These are phyloP conservation scores for Seira ritae DNA, from an alignment of 2,888 invertebrate species.

Conservation along the genomic window DNA sequence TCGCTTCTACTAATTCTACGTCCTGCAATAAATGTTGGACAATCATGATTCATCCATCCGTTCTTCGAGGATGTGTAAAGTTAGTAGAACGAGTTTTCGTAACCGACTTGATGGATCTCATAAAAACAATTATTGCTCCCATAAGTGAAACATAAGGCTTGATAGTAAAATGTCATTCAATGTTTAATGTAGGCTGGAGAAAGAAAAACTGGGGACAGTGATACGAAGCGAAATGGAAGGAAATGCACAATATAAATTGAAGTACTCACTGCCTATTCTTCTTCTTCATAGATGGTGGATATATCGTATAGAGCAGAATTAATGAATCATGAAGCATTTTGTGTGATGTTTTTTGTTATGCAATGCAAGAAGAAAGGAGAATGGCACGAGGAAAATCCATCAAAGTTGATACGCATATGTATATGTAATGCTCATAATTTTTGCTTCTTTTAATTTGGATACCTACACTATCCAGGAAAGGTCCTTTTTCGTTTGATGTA, in stretches of 20 bases:
- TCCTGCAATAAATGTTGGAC: not conserved
- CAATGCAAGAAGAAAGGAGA: not conserved
- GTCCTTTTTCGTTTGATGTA: too few relatives aligned
- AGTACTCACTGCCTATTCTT: not conserved
- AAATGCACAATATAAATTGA: not conserved
- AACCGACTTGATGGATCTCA: not conserved
- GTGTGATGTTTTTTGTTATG: not conserved
- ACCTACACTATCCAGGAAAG: too few relatives aligned
- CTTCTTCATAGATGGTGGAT: not conserved
- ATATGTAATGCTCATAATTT: not conserved
- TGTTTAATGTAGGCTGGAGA: not conserved
- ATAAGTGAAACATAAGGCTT: not conserved
- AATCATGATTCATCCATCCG: not conserved
- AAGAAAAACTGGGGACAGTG: not conserved
- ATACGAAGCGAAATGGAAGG: not conserved
- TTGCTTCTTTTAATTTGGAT: too few relatives aligned
- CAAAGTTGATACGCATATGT: not conserved
- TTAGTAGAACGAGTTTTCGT: not conserved
- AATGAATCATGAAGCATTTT: constrained; percentile 6
- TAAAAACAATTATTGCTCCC: not conserved
- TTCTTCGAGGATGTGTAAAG: not conserved
- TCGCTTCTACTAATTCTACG: not conserved
- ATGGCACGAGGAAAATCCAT: not conserved
- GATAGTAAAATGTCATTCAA: not conserved
- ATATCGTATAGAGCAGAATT: not conserved